A percentile compares a stretch with the other conserved stretches of the same genome.
Evolutionary conservation across 2,888 invertebrate genomes (phyloP).

Genomic region (Phortica magna): DNA sequence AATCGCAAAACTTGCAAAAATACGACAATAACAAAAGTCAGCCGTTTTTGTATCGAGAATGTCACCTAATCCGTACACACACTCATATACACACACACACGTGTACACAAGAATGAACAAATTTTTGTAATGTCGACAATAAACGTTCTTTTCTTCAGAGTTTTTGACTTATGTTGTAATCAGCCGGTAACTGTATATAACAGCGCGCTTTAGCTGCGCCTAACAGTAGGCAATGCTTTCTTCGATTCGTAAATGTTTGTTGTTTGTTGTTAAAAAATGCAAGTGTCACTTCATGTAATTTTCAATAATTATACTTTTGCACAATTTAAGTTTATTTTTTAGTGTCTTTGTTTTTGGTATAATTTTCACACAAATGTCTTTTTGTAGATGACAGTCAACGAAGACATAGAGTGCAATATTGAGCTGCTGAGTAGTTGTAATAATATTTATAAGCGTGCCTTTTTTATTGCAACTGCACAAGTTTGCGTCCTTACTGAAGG

Average conservation of each 20-base stretch:
- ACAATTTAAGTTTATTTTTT: background rate
- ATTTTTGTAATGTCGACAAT: background rate
- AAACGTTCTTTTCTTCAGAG: background rate
- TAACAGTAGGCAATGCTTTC: background rate
- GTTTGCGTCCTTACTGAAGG: constrained; percentile 76
- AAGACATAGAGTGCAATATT: background rate
- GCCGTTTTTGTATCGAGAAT: background rate
- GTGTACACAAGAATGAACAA: background rate
- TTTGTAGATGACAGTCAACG: background rate
- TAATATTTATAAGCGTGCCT: constrained; percentile 13
- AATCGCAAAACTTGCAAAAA: background rate
- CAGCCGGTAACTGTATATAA: background rate
- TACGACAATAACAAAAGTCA: no score
- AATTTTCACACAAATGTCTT: background rate
- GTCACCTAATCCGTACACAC: background rate
- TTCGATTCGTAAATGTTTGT: background rate
- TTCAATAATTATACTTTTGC: no score
- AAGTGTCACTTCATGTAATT: background rate
- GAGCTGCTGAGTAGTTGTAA: constrained; percentile 11
- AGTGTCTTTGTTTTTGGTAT: background rate
- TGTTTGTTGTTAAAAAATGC: background rate
- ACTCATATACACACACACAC: background rate
- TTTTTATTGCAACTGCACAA: constrained; percentile 23
- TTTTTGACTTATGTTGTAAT: background rate
- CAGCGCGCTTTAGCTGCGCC: background rate